Base-by-base conservation (phyloP, 2,888 invertebrate species). In the Pardosa pseudoannulata region DNA sequence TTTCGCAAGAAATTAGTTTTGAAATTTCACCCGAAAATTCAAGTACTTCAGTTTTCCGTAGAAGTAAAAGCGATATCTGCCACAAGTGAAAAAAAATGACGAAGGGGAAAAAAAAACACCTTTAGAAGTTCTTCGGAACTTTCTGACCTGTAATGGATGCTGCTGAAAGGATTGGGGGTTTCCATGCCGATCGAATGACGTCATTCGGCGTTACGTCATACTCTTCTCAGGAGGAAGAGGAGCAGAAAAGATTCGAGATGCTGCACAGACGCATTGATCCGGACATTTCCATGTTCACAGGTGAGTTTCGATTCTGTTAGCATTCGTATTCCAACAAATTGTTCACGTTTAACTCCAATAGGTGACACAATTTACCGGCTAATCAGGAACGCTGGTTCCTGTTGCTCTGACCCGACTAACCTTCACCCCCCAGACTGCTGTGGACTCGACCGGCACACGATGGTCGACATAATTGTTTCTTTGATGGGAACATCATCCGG, bases 221-320 rank as follows among this genome's bases (percentile, higher is more conserved):
- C 50, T 50, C 72, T 65, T 50, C 72, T 65, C 27, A 11, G 50
- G 76, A 76, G 72, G 83, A 83, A 56, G 72, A 76, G 68, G 82
- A 75, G 76, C 50, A 76, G 75, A 36, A 76, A 29, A 29, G 11
- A 39, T 27, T 36, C 29, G 65, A 29, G 41, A 65, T 36, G 71
- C 71, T 83, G 46, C 31, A 65, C 32, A 76, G 56, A 76, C 76
- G 56, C 36, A 41, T 76, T 27, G 71, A 83, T 28, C 71, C 83
- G 46, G 76, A 76, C 50, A 36, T 83, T 72, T 72, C 72, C 36
- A 56, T 36, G 31, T 83, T 83, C 23, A 72, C 83, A 83, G 70
- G 83, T 83, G 39, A 83, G 76, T 78, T 65, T 56, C 56, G 7
- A 1, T 3, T 56, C 1, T 56, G 23, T 23, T 56, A 16, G 23